Percentiles rank a stretch among this genome's conserved stretches.
Evolutionary conservation across 1,140 invertebrate genomes (phyloP).

Genomic region (Hermetia illucens): DNA sequence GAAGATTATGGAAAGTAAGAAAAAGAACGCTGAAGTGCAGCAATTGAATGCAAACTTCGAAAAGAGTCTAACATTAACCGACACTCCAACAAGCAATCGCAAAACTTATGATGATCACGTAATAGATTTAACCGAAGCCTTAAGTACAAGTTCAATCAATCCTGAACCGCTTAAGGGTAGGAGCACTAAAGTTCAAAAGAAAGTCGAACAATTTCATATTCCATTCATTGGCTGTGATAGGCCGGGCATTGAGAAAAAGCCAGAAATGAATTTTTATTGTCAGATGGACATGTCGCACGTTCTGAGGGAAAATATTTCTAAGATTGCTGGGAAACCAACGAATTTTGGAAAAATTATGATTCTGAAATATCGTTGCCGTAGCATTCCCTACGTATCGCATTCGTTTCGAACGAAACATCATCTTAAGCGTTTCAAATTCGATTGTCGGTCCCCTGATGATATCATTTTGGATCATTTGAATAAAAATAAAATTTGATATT

Average conservation of each 20-base stretch:
- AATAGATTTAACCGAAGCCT: not conserved
- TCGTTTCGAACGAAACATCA: conserved; percentile 1
- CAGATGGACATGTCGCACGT: not conserved
- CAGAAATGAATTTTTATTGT: not conserved
- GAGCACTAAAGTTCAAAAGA: too few relatives aligned
- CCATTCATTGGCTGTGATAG: conserved; percentile 19
- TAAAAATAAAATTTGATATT: conserved; percentile 5
- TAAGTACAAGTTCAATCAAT: not conserved
- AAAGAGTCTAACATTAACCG: too few relatives aligned
- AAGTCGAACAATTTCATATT: conserved; percentile 7
- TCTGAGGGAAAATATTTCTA: not conserved
- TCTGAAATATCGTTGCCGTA: conserved; percentile 26
- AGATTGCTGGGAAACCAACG: not conserved
- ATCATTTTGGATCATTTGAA: conserved; percentile 25
- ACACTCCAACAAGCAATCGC: too few relatives aligned
- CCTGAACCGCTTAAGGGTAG: conserved; percentile 1
- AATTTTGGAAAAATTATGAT: conserved; percentile 13
- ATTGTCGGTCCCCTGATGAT: conserved; percentile 44
- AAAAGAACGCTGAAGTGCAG: too few relatives aligned
- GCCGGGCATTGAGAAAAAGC: not conserved
- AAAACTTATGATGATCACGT: too few relatives aligned
- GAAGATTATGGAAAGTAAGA: conserved; percentile 2
- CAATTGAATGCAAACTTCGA: too few relatives aligned
- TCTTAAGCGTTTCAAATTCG: conserved; percentile 38
- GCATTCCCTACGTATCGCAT: conserved; percentile 10